Evolutionary conservation across 92 coral and sea anemone species (phyloP).

Genomic region (Porites divaricata): DNA sequence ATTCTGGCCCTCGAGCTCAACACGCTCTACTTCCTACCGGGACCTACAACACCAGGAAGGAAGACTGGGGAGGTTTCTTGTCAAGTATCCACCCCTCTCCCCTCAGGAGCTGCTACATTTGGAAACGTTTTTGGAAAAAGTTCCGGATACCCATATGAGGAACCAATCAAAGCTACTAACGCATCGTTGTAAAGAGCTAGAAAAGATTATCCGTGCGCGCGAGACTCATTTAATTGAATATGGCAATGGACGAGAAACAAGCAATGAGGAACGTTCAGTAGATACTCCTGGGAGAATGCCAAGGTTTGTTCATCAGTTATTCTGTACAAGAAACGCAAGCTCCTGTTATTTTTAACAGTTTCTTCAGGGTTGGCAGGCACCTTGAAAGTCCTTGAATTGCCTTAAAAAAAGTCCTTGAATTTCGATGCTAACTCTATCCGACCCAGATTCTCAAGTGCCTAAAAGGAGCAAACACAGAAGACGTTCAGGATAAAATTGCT

Average conservation of each 20-base stretch:
- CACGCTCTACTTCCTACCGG: slow-evolving; percentile 47
- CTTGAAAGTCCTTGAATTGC: too few species aligned
- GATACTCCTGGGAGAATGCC: slow-evolving; percentile 2
- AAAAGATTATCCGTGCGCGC: slow-evolving; percentile 75
- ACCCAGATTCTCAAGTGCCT: too few species aligned
- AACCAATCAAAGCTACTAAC: slow-evolving; percentile 74
- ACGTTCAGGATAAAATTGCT: too few species aligned
- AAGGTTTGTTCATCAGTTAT: slow-evolving; percentile 13
- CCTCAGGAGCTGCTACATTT: slow-evolving; percentile 72
- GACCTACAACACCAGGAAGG: slow-evolving; percentile 58
- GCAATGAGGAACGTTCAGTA: slow-evolving; percentile 11
- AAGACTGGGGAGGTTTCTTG: slow-evolving; percentile 65
- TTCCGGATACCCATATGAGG: slow-evolving; percentile 68
- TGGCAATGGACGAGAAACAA: background rate
- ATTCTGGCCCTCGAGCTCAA: slow-evolving; percentile 67
- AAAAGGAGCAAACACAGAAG: too few species aligned
- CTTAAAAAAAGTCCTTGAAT: too few species aligned
- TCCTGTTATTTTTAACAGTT: too few species aligned
- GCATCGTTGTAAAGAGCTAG: slow-evolving; percentile 85
- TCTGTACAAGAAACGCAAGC: too few species aligned
- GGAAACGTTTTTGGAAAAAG: slow-evolving; percentile 62
- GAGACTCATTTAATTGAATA: slow-evolving; percentile 62
- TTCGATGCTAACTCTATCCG: too few species aligned
- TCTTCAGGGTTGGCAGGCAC: too few species aligned
- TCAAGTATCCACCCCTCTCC: slow-evolving; percentile 84